Percentiles rank a stretch among this genome's conserved stretches.
These are phyloP conservation scores for Cephalopachus bancanus DNA, from an alignment of 2,797 vertebrate species.

Conservation along the genomic window DNA sequence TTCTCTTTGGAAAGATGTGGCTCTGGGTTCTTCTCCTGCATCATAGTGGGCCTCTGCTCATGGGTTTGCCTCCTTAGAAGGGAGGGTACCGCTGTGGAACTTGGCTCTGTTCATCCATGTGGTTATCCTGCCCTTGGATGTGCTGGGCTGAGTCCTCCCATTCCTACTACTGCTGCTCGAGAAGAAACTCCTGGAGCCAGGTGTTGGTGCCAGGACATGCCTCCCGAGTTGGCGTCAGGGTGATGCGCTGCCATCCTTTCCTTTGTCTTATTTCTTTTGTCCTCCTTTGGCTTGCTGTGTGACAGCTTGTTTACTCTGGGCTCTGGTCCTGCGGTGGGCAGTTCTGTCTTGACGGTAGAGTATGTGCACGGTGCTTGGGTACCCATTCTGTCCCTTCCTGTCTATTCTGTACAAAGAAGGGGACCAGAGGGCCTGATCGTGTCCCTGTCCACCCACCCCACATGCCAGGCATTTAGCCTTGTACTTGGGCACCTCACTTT, in stretches of 20 bases:
- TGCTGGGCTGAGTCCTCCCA: background rate
- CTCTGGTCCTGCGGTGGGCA: background rate
- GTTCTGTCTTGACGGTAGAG: background rate
- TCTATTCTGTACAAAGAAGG: background rate
- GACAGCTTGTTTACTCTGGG: background rate
- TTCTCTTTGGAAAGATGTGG: background rate
- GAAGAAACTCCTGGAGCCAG: background rate
- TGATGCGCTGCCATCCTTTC: background rate
- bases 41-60: background rate
- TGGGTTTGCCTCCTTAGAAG: background rate
- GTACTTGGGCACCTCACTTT: background rate
- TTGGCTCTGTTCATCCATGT: background rate
- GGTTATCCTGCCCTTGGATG: background rate
- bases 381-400: background rate
- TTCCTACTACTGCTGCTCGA: too few relatives aligned
- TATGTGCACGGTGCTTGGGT: background rate
- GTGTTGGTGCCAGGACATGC: accelerated
- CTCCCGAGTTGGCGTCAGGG: background rate
- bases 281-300: background rate
- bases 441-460: too few relatives aligned
- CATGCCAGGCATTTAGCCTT: background rate
- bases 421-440: too few relatives aligned
- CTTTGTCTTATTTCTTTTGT: background rate
- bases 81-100: background rate
- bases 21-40: background rate